A percentile compares a stretch with the other conserved stretches of the same genome.
Conservation (phyloP, 2,797 vertebrate species). For the Lepidocolaptes lacrymiger region DNA sequence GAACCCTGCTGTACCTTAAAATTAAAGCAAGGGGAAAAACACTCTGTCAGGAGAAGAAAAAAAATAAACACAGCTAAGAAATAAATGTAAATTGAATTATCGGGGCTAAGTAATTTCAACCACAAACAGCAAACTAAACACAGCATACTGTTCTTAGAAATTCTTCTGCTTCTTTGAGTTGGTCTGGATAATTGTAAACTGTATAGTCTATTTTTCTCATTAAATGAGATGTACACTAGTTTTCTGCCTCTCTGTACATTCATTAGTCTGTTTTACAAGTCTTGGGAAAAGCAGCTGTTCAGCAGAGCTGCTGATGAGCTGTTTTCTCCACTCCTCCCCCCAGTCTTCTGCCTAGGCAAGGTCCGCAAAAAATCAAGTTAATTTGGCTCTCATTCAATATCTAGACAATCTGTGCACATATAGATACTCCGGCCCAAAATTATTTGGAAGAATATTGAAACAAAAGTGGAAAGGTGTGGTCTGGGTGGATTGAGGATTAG, state of each 20-base stretch:
- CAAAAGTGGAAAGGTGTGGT: not conserved
- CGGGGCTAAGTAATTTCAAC: constrained; percentile 31
- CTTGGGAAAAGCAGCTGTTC: not conserved
- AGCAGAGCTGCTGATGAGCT: not conserved
- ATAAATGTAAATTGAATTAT: constrained; percentile 41
- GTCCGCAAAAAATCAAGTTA: not conserved
- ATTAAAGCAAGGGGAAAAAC: constrained; percentile 17
- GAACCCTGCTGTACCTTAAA: constrained; percentile 62
- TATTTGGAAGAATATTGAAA: not conserved
- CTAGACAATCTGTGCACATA: not conserved
- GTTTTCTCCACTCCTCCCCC: not conserved
- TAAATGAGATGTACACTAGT: not conserved
- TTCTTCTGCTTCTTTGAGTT: not conserved
- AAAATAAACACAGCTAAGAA: constrained; percentile 17
- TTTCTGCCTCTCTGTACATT: not conserved
- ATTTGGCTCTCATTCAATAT: not conserved
- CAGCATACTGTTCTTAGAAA: not conserved
- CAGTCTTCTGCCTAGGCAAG: not conserved
- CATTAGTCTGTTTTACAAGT: not conserved
- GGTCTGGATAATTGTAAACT: not conserved
- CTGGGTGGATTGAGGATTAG: not conserved
- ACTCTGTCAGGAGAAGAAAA: not conserved
- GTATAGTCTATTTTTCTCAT: not conserved
- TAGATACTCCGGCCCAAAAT: not conserved
- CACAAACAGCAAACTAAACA: constrained; percentile 13